phyloP scores from a whole-genome alignment of 92 coral and sea anemone genomes.

The Epizoanthus illoricatus region DNA sequence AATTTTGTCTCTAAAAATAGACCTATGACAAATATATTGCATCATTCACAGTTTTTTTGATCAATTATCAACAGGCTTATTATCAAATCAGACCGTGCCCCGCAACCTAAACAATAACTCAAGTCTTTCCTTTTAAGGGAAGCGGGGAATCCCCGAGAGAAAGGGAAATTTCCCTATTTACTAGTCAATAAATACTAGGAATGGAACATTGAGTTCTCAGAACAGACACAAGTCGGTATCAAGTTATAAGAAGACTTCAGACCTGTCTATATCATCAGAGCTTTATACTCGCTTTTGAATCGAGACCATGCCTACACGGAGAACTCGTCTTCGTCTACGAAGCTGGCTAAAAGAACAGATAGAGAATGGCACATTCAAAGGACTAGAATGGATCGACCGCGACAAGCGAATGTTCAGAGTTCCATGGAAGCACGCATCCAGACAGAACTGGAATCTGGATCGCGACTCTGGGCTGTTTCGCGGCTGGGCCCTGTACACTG shows the following conservation, averaged over 20 bases:
- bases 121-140: conserved; percentile 20
- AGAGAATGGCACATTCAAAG: conserved; percentile 50
- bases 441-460: conserved; percentile 40
- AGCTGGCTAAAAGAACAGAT: conserved; percentile 63
- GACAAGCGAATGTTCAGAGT: conserved; percentile 60
- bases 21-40: conserved; percentile 4
- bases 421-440: conserved; percentile 74
- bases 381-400: conserved; percentile 66
- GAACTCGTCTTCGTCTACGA: conserved; percentile 56
- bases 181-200: neutral
- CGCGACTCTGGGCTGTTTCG: conserved; percentile 49
- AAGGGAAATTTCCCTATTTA: conserved; percentile 22
- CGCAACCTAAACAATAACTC: neutral
- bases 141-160: conserved; percentile 17
- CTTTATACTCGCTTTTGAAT: neutral
- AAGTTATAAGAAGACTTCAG: neutral
- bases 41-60: neutral
- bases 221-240: neutral
- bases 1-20: conserved; percentile 8
- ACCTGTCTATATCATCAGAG: no score
- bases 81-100: neutral
- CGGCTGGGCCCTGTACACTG: conserved; percentile 73
- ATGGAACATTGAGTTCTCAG: neutral
- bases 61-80: neutral
- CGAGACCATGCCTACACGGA: neutral